Evolutionary conservation across 2,113 vertebrate species (phyloP), one percentile per base, ranked within the genome.

Genomic region (Pelodiscus sinensis): DNA sequence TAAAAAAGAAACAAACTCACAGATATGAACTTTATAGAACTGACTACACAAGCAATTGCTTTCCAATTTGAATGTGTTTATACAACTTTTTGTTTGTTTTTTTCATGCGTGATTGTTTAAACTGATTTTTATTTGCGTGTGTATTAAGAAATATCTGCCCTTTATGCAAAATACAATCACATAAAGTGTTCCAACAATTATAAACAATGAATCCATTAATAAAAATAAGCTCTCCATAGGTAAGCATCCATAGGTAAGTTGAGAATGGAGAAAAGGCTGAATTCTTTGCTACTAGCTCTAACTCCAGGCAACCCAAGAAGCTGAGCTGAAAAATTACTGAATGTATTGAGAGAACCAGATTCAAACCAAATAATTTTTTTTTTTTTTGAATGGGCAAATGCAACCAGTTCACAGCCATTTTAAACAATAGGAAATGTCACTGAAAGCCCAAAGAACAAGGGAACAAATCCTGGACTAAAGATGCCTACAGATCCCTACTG

Each of bases 81-180:
- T 11, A 85, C 29, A 44, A 25, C 44, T 79, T 96, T 75, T 21
- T 81, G 24, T 55, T 95, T 93, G n/a, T 65, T 87, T 94, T 94
- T 96, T 86, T 73, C 54, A 27, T 58, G 55, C 50, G 62, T 6
- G 11, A 84, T 89, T 92, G 55, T 79, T 55, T 62, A 89, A 77
- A 90, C 60, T 56, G 65, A 50, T 81, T 88, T 95, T 82, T 0
- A 75, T 89, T 84, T 73, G 60, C 24, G 24, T 73, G 4, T 90
- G 21, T 93, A 85, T 84, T 85, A 87, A 57, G 62, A 85, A 87
- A 12, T 50, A 50, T 80, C 86, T 58, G 4, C 51, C 21, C 10
- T 38, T 84, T 93, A 84, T 84, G 56, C 82, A 95, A 86, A 84
- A 57, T 27, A 14, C 9, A 1, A 68, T 94, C 5, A 4, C 19